A percentile compares a stretch with the other conserved stretches of the same genome.
Evolutionary conservation across 2,888 invertebrate species (phyloP).

Genomic region (Stenichneumon culpator): DNA sequence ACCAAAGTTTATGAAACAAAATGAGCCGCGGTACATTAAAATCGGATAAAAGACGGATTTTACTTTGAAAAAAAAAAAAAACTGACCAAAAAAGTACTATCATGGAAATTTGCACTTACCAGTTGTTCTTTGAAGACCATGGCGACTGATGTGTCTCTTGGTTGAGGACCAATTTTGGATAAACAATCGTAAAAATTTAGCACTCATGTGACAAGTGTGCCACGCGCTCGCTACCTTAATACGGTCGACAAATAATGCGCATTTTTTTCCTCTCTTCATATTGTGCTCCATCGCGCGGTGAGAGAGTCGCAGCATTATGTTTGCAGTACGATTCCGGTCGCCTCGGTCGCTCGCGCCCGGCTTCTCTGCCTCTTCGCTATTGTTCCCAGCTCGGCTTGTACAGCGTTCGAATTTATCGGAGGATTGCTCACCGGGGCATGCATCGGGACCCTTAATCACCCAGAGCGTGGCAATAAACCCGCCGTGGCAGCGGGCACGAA

Average conservation of each 20-base stretch:
- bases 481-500: slow-evolving; percentile 46
- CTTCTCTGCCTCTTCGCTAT: slow-evolving; percentile 46
- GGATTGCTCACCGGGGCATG: slow-evolving; percentile 68
- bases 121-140: too few relatives aligned
- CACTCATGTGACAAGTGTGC: too few relatives aligned
- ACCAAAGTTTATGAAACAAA: too few relatives aligned
- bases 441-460: slow-evolving; percentile 70
- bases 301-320: slow-evolving; percentile 11
- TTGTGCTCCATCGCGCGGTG: not conserved
- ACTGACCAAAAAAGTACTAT: too few relatives aligned
- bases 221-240: not conserved
- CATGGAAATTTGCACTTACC: too few relatives aligned
- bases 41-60: too few relatives aligned
- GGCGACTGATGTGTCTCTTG: too few relatives aligned
- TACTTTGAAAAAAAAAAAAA: too few relatives aligned
- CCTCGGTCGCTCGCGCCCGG: not conserved
- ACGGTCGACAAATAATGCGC: not conserved
- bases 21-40: too few relatives aligned
- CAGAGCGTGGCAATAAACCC: slow-evolving; percentile 69
- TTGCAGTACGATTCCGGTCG: slow-evolving; percentile 16
- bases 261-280: not conserved
- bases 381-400: slow-evolving; percentile 62
- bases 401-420: slow-evolving; percentile 67
- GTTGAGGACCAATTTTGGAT: too few relatives aligned
- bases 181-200: too few relatives aligned